A percentile compares a stretch with the other conserved stretches of the same genome.
Evolutionary conservation across 2,113 vertebrate species (phyloP).

Genomic region (Lanius ludovicianus): DNA sequence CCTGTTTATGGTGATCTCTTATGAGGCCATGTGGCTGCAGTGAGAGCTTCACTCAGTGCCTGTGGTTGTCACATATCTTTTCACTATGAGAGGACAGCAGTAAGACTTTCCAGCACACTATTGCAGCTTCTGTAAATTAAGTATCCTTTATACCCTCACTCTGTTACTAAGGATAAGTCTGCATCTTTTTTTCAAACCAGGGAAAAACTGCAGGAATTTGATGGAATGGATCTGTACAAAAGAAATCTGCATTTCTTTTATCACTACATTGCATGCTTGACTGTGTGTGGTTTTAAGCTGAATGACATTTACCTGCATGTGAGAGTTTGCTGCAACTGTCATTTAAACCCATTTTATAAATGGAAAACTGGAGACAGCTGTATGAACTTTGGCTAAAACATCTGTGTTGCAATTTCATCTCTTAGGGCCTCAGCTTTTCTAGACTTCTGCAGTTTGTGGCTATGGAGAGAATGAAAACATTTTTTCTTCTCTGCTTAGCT

Average conservation of each 20-base stretch:
- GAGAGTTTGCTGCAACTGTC: not conserved
- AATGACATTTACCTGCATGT: not conserved
- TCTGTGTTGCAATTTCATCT: not conserved
- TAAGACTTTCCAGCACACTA: not conserved
- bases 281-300: not conserved
- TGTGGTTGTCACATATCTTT: not conserved
- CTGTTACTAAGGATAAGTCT: not conserved
- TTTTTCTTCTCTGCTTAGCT: not conserved
- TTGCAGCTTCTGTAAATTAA: not conserved
- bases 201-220: not conserved
- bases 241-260: not conserved
- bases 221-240: not conserved
- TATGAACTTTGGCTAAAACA: not conserved
- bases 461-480: not conserved
- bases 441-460: not conserved
- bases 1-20: not conserved
- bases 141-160: not conserved
- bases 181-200: not conserved
- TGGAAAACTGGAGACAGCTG: not conserved
- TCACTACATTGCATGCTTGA: not conserved
- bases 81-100: not conserved
- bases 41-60: not conserved
- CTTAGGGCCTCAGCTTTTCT: not conserved
- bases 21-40: not conserved
- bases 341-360: not conserved